phyloP scores from a whole-genome alignment of 2,888 invertebrate genomes.

The Oxyteleia sp. region DNA sequence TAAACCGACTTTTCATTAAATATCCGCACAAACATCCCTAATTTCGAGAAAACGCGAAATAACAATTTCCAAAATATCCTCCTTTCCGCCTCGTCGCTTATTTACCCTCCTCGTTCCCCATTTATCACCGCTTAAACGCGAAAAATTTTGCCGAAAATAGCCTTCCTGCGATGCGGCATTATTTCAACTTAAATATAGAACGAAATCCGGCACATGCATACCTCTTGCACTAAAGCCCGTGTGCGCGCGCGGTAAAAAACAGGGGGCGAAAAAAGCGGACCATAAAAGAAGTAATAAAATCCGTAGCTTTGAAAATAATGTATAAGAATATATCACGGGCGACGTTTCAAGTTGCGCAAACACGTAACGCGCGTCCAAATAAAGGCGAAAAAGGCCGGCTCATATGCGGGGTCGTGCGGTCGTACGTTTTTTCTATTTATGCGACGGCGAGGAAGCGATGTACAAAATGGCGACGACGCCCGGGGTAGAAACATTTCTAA shows the following conservation, averaged over 20 bases:
- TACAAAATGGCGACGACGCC: conserved; percentile 16
- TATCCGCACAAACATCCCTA: too few species aligned
- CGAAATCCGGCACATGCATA: conserved; percentile 45
- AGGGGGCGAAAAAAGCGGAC: conserved; percentile 39
- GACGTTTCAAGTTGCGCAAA: conserved; percentile 63
- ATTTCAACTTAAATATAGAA: conserved; percentile 54
- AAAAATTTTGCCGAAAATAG: conserved; percentile 56
- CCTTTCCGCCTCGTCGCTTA: background rate
- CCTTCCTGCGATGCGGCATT: conserved; percentile 33
- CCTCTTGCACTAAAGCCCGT: conserved; percentile 34
- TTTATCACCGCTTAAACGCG: background rate
- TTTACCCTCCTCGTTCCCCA: background rate
- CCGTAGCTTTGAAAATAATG: conserved; percentile 59
- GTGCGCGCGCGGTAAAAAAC: conserved; percentile 21
- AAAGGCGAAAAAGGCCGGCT: conserved; percentile 45
- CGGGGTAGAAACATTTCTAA: conserved; percentile 46
- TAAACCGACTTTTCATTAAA: too few species aligned
- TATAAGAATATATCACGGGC: conserved; percentile 62
- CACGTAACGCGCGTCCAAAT: conserved; percentile 54
- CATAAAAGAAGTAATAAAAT: conserved; percentile 63
- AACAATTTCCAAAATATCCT: background rate
- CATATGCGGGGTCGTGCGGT: conserved; percentile 24
- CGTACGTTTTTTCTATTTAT: conserved; percentile 48
- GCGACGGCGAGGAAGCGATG: conserved; percentile 32
- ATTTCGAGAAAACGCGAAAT: too few species aligned